Conservation (phyloP, 2,888 invertebrate species). For the Patella ulyssiponensis region DNA sequence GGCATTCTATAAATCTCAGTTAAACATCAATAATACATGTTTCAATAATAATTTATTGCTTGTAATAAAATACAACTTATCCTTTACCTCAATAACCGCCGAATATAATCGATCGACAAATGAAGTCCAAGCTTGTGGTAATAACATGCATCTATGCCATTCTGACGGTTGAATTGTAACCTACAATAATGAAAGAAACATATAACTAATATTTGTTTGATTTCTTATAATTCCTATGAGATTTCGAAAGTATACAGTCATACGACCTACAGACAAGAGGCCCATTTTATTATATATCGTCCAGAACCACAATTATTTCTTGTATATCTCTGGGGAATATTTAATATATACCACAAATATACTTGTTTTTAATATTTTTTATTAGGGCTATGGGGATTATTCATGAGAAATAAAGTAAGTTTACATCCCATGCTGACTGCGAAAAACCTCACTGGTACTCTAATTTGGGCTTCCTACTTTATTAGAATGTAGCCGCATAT, state of each 20-base stretch:
- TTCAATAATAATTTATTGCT: not conserved
- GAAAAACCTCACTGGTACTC: no score
- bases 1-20: no score
- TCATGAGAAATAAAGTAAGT: no score
- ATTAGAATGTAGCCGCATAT: no score
- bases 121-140: constrained; percentile 61
- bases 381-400: no score
- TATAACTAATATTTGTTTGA: not conserved
- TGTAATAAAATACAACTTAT: not conserved
- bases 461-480: no score
- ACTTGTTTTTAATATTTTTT: no score
- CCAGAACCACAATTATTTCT: no score
- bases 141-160: constrained; percentile 57
- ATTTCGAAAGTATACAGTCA: not conserved
- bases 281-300: no score
- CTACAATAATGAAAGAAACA: constrained; percentile 27
- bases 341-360: no score
- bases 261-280: not conserved
- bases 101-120: constrained; percentile 62
- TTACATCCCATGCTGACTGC: no score
- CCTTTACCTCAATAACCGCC: constrained; percentile 55
- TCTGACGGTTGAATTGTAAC: constrained; percentile 63
- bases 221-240: not conserved
- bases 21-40: constrained; percentile 14
- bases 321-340: no score